Evolutionary conservation across 2,888 invertebrate species (phyloP).

Genomic region (Catocala sponsa): DNA sequence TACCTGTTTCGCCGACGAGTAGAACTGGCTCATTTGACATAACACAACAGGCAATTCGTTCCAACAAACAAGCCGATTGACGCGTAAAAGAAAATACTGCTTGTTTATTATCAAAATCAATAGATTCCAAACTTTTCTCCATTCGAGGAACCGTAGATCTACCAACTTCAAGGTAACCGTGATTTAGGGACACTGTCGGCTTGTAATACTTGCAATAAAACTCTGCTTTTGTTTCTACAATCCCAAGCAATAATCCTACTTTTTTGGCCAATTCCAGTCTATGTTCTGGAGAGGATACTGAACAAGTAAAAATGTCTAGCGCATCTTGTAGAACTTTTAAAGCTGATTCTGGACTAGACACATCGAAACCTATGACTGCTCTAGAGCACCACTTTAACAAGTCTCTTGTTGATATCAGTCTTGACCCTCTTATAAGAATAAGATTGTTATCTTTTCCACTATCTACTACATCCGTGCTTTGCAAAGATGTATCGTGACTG

Average conservation of each 20-base stretch:
- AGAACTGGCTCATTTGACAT: conserved; percentile 95
- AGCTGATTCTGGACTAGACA: conserved; percentile 90
- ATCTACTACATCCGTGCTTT: conserved; percentile 67
- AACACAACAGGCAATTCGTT: conserved; percentile 95
- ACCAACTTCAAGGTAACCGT: conserved; percentile 90
- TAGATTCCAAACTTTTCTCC: conserved; percentile 73
- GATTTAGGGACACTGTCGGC: conserved; percentile 90
- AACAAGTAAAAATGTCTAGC: conserved; percentile 96
- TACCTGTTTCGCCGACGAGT: conserved; percentile 99
- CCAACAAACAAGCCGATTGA: conserved; percentile 93
- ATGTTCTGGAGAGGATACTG: conserved; percentile 89
- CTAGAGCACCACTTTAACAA: conserved; percentile 97
- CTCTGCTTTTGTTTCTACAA: conserved; percentile 93
- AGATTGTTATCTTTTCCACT: conserved; percentile 60
- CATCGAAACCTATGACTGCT: conserved; percentile 91
- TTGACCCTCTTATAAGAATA: conserved; percentile 81
- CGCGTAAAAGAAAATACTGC: conserved; percentile 94
- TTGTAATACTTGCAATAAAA: conserved; percentile 94
- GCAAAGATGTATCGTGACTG: conserved; percentile 86
- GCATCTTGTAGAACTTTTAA: conserved; percentile 95
- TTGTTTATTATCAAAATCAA: conserved; percentile 77
- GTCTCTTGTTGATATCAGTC: conserved; percentile 94
- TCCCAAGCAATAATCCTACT: conserved; percentile 94
- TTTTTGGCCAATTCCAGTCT: conserved; percentile 91
- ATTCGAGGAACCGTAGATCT: conserved; percentile 87